A percentile compares a stretch with the other conserved stretches of the same genome.
Evolutionary conservation across 2,888 invertebrate genomes (phyloP).

Genomic region (Macropis europaea): DNA sequence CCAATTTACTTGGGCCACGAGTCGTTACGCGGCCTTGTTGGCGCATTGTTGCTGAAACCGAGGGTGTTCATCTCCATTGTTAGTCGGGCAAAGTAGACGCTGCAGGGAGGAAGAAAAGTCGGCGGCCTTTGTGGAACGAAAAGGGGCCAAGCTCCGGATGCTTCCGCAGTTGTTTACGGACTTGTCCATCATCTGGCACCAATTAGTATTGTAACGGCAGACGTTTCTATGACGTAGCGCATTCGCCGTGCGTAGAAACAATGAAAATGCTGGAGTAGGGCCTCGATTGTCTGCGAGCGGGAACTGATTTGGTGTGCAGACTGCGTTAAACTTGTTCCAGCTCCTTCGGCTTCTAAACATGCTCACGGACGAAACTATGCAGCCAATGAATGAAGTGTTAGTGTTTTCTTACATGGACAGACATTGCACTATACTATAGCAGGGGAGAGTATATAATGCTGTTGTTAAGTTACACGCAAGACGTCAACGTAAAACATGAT

Average conservation of each 20-base stretch:
- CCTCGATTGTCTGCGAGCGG: not conserved
- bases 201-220: conserved; percentile 50
- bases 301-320: not conserved
- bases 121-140: conserved; percentile 36
- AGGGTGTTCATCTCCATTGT: conserved; percentile 34
- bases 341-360: not conserved
- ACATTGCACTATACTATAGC: too few species aligned
- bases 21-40: conserved; percentile 75
- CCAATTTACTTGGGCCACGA: conserved; percentile 50
- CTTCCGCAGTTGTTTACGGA: conserved; percentile 44
- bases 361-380: not conserved
- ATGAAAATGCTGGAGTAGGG: not conserved
- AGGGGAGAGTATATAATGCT: too few species aligned
- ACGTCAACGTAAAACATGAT: too few species aligned
- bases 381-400: too few species aligned
- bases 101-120: conserved; percentile 4
- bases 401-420: too few species aligned
- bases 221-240: conserved; percentile 17
- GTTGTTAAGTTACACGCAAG: too few species aligned
- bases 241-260: conserved; percentile 2
- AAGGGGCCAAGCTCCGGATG: conserved; percentile 24
- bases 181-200: conserved; percentile 42
- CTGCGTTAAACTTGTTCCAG: not conserved
- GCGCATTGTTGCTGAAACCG: conserved; percentile 61
- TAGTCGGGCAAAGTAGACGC: conserved; percentile 18